These are phyloP conservation scores for Cynocephalus volans DNA, from an alignment of 2,113 vertebrate genomes.

Conservation along the genomic window DNA sequence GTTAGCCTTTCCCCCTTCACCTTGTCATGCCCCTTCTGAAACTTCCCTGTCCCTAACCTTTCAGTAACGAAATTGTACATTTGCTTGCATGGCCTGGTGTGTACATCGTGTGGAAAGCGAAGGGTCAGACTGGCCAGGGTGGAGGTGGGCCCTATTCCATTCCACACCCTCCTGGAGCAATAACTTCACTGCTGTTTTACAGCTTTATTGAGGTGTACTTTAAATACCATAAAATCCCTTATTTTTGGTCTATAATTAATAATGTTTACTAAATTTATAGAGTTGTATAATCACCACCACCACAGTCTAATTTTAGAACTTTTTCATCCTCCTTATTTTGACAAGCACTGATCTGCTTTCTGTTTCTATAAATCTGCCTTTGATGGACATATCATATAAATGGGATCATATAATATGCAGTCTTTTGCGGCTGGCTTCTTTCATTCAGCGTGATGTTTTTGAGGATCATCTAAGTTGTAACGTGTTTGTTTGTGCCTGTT, in stretches of 20 bases:
- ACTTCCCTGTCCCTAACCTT: neutral
- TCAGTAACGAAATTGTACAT: neutral
- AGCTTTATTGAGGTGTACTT: too few relatives aligned
- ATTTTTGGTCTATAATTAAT: too few relatives aligned
- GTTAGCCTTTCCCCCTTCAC: neutral
- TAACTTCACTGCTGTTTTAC: neutral
- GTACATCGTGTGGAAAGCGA: neutral
- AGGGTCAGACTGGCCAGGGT: neutral
- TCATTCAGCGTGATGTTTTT: too few relatives aligned
- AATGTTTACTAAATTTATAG: too few relatives aligned
- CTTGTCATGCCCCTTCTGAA: neutral
- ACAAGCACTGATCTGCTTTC: neutral
- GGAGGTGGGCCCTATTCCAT: accelerated
- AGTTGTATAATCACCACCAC: too few relatives aligned
- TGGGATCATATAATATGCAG: too few relatives aligned
- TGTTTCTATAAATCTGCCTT: neutral
- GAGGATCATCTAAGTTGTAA: too few relatives aligned
- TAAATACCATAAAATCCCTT: too few relatives aligned
- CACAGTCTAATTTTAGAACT: too few relatives aligned
- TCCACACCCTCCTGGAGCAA: neutral
- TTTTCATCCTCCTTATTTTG: neutral
- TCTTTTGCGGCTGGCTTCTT: too few relatives aligned
- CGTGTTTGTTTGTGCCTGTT: neutral
- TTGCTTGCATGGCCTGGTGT: accelerated
- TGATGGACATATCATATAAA: too few relatives aligned